phyloP scores from a whole-genome alignment of 2,113 vertebrate species.

The Nycticebus coucang region DNA sequence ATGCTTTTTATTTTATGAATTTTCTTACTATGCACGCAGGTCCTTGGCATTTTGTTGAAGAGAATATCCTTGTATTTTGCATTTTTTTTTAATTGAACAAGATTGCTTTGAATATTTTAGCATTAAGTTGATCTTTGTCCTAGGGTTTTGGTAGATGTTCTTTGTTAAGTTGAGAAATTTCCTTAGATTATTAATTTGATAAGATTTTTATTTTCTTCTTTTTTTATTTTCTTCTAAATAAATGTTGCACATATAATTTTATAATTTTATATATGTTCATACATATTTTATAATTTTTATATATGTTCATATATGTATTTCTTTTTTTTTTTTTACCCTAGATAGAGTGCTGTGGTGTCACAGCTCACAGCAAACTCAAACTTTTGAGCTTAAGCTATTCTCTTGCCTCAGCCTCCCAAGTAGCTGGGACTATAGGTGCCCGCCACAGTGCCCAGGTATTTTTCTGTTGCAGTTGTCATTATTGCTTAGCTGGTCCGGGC shows the following conservation, averaged over 20 bases:
- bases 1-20: neutral
- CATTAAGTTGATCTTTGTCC: neutral
- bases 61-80: neutral
- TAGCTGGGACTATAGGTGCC: too few species aligned
- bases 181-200: neutral
- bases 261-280: neutral
- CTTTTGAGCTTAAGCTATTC: too few species aligned
- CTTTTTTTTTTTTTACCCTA: too few species aligned
- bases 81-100: neutral
- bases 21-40: neutral
- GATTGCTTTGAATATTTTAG: neutral
- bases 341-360: too few species aligned
- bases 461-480: too few species aligned
- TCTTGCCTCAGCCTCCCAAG: too few species aligned
- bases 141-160: neutral
- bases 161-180: neutral
- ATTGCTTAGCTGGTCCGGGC: too few species aligned
- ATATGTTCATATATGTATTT: too few species aligned
- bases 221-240: neutral
- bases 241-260: neutral
- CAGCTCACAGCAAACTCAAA: too few species aligned
- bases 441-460: too few species aligned
- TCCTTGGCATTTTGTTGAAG: neutral
- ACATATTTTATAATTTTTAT: neutral
- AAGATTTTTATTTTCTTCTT: neutral